Conservation (phyloP, 2,888 invertebrate genomes). For the Acrobasis repandana region DNA sequence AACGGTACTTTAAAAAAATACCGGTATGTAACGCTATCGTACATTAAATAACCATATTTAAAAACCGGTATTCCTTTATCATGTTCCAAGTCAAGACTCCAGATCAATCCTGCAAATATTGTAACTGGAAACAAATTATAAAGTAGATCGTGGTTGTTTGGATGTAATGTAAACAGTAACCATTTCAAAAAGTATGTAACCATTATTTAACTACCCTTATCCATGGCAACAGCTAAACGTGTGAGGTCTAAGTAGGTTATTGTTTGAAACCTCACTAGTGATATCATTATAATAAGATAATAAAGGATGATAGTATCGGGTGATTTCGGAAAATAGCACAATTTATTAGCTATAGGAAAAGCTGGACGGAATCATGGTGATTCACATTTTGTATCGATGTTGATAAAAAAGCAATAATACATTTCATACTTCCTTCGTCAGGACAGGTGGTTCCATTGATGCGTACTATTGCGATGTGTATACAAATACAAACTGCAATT, state of each 20-base stretch:
- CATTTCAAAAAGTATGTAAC: background rate
- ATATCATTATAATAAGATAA: conserved; percentile 65
- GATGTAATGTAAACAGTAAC: background rate
- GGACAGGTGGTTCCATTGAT: no score
- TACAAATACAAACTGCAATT: no score
- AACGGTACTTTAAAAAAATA: no score
- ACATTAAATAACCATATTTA: no score
- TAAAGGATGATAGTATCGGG: conserved; percentile 57
- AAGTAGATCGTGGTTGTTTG: background rate
- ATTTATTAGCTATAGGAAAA: conserved; percentile 71
- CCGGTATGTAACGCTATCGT: no score
- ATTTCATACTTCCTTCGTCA: conserved; percentile 21
- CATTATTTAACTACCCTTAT: background rate
- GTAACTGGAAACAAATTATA: background rate
- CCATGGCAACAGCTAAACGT: conserved; percentile 43
- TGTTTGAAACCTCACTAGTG: conserved; percentile 80
- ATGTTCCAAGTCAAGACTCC: no score
- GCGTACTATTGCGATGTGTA: no score
- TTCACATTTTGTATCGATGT: conserved; percentile 46
- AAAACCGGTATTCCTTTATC: no score
- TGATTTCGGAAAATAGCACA: conserved; percentile 73
- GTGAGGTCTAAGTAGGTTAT: conserved; percentile 70
- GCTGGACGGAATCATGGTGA: conserved; percentile 51
- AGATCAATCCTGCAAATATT: no score
- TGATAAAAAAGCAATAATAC: conserved; percentile 48